A percentile compares a stretch with the other conserved stretches of the same genome.
phyloP scores from a whole-genome alignment of 1,140 invertebrate species.

The Calliopsis andreniformis region DNA sequence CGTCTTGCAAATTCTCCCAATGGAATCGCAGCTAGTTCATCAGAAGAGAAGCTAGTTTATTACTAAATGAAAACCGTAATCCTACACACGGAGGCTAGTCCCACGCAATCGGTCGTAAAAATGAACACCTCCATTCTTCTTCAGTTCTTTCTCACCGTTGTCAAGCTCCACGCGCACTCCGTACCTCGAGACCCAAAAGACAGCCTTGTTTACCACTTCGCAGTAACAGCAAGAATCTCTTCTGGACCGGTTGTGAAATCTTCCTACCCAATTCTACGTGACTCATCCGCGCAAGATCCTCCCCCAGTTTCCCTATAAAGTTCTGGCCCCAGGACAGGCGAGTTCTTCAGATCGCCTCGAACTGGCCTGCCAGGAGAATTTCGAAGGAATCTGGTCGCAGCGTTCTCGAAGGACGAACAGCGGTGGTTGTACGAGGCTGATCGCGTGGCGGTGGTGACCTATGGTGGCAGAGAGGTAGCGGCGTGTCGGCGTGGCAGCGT shows the following conservation, averaged over 20 bases:
- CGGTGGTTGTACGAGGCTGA: slow-evolving; percentile 26
- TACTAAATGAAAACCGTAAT: too few species aligned
- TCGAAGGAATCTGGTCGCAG: background rate
- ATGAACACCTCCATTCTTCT: too few species aligned
- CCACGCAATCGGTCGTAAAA: too few species aligned
- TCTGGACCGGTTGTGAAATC: slow-evolving; percentile 1
- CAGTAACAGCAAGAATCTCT: background rate
- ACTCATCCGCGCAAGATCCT: background rate
- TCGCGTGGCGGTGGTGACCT: slow-evolving; percentile 49
- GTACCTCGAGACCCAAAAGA: too few species aligned
- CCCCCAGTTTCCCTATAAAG: background rate
- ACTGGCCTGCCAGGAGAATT: background rate
- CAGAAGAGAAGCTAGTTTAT: too few species aligned
- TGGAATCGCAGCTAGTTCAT: too few species aligned
- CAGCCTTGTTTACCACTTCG: background rate
- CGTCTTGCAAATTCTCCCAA: too few species aligned
- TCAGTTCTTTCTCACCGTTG: too few species aligned
- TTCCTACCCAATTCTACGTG: background rate
- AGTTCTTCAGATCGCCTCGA: background rate
- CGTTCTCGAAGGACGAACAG: background rate
- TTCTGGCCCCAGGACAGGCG: background rate
- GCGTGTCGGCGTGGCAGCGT: slow-evolving; percentile 33
- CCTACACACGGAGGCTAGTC: too few species aligned
- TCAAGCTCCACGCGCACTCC: too few species aligned
- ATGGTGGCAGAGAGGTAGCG: slow-evolving; percentile 59